Evolutionary conservation across 1,140 invertebrate genomes (phyloP).

Genomic region (Sinella curviseta): DNA sequence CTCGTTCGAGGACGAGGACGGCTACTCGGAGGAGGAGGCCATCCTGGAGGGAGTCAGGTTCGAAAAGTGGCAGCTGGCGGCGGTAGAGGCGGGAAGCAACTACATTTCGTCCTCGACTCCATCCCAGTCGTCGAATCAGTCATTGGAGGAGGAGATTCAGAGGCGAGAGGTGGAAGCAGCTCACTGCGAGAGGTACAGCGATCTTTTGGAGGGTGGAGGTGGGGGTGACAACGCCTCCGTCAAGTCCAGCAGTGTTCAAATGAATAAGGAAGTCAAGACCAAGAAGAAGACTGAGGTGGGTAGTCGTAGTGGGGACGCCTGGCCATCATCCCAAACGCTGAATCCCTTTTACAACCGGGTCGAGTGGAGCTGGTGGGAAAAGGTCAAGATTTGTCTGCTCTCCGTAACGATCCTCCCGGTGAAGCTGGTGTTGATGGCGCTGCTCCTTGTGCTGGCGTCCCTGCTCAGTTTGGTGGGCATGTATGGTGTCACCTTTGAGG

Average conservation of each 20-base stretch:
- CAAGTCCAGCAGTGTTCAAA: background rate
- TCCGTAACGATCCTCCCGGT: slow-evolving; percentile 76
- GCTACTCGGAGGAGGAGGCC: background rate
- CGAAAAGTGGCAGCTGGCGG: background rate
- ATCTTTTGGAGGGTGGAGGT: no score
- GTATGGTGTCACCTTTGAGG: slow-evolving; percentile 72
- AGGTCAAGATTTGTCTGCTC: slow-evolving; percentile 67
- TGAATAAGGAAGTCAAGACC: slow-evolving; percentile 15
- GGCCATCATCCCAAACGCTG: no score
- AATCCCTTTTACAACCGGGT: slow-evolving; percentile 44
- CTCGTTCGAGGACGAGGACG: background rate
- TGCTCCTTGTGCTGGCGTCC: slow-evolving; percentile 76
- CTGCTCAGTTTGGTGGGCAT: slow-evolving; percentile 75
- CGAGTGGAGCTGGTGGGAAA: slow-evolving; percentile 26
- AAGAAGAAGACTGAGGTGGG: slow-evolving; percentile 32
- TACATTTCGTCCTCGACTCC: background rate
- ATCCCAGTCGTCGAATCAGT: no score
- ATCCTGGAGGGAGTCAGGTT: background rate
- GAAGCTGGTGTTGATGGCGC: slow-evolving; percentile 70
- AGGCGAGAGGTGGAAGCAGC: background rate
- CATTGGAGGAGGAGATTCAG: background rate
- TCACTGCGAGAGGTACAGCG: no score
- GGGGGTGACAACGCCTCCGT: background rate
- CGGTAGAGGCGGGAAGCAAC: background rate
- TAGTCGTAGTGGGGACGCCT: background rate